These are phyloP conservation scores for Drosophila maculinotata DNA, from an alignment of 2,888 invertebrate species.

Conservation along the genomic window DNA sequence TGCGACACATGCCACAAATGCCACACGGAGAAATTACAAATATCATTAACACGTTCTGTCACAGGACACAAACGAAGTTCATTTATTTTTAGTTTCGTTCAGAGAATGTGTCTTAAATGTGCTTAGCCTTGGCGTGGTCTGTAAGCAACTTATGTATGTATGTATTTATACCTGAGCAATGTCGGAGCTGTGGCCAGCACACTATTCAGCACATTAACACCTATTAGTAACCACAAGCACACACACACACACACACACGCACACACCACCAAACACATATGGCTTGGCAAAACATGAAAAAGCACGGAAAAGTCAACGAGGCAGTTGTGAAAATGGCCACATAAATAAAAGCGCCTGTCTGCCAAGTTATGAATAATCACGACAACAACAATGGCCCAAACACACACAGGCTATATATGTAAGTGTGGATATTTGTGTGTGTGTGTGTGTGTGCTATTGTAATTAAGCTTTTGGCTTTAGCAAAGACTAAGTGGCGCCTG, in stretches of 20 bases:
- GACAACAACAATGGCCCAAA: constrained; percentile 38
- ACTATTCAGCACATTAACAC: constrained; percentile 75
- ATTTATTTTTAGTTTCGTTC: constrained; percentile 27
- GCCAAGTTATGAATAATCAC: constrained; percentile 78
- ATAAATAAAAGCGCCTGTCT: constrained; percentile 75
- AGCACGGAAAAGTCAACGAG: constrained; percentile 47
- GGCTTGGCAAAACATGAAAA: constrained; percentile 16
- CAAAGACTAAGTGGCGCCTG: constrained; percentile 41
- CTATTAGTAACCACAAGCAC: constrained; percentile 53
- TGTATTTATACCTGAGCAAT: constrained; percentile 20
- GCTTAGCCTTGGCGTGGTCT: constrained; percentile 9
- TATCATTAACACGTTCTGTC: constrained; percentile 42
- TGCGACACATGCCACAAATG: constrained; percentile 13
- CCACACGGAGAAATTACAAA: constrained; percentile 14
- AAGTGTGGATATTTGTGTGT: constrained; percentile 10
- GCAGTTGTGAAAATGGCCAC: constrained; percentile 67
- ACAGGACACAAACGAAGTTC: constrained; percentile 23
- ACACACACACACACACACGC: constrained; percentile 4
- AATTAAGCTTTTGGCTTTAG: constrained; percentile 69
- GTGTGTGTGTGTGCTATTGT: constrained; percentile 40
- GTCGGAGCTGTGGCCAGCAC: constrained; percentile 17
- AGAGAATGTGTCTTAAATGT: constrained; percentile 15
- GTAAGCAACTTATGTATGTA: constrained; percentile 3
- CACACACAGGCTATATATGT: constrained; percentile 7
- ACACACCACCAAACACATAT: background rate